Conservation (phyloP, 2,113 vertebrate species). For the Turdus rufiventris region DNA sequence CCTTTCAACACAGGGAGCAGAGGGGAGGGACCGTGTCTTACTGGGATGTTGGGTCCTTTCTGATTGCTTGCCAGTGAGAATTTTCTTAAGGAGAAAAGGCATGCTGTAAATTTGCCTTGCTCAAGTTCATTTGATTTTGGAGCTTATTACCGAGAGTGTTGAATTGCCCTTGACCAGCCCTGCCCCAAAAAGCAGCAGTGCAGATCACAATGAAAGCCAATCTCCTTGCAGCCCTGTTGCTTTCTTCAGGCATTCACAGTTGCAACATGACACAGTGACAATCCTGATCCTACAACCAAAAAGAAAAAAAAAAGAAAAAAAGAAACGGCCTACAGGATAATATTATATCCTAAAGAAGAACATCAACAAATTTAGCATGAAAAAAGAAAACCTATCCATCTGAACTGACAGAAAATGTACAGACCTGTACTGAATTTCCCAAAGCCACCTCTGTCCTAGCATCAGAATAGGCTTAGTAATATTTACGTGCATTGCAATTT, state of each 20-base stretch:
- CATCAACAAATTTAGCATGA: not conserved
- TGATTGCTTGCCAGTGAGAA: not conserved
- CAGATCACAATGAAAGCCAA: not conserved
- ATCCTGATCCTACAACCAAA: not conserved
- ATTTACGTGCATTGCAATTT: not conserved
- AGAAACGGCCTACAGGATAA: not conserved
- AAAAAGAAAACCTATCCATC: not conserved
- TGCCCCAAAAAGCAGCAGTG: not conserved
- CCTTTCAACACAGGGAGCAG: slow-evolving; percentile 55
- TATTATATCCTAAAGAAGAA: not conserved
- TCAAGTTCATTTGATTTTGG: not conserved
- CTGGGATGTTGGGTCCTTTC: slow-evolving; percentile 47
- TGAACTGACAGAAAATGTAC: not conserved
- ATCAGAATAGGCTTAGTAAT: not conserved
- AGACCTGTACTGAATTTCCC: not conserved
- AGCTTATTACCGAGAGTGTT: not conserved
- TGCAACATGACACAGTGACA: not conserved
- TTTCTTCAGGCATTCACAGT: not conserved
- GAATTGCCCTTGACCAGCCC: not conserved
- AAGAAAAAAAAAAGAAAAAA: not conserved
- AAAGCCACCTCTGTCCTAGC: not conserved
- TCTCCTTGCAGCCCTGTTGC: not conserved
- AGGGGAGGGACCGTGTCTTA: slow-evolving; percentile 16
- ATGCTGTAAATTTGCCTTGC: not conserved
- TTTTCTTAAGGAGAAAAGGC: not conserved